Evolutionary conservation across 1,140 invertebrate genomes (phyloP), one percentile per base, ranked within the genome.

Genomic region (Phortica variegata): DNA sequence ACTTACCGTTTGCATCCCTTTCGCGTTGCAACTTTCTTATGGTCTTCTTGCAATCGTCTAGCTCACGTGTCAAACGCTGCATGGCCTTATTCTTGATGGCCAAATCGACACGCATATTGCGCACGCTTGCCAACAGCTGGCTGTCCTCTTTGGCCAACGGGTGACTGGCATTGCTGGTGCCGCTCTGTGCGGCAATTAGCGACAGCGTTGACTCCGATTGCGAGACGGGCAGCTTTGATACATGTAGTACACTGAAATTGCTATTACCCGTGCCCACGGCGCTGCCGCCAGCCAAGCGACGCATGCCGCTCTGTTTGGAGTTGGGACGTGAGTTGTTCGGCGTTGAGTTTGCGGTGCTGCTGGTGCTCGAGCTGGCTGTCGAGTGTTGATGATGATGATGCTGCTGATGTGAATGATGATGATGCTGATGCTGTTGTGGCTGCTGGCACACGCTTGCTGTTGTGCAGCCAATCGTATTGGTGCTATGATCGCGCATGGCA

Each of bases 121-220:
- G 81, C 61, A 91, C 87, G 0, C 88, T 89, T 0, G 88, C 87
- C 10, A 89, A 69, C 7, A 90, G 75, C 76, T 90, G 87, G 3
- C 84, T 79, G 49, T 91, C 87, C 57, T 88, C 86, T 70, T 87
- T 88, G 0, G 58, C 50, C 15, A 51, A 29, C 12, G 20, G 23
- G 10, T 42, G 40, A 6, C 46, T 34, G 12, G 10, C 34, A 7
- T 44, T 29, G 3, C 58, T 49, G 20, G 54, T 40, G 54, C 58
- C 41, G 38, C 18, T 16, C 42, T 43, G 37, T 3, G 20, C n/a
- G n/a, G n/a, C 18, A 18, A 56, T 58, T 40, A 63, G 43, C n/a
- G 66, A 75, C 10, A 76, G 44, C 5, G 68, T 69, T 2, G 71
- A 72, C 33, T 75, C 73, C 3, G 80, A 68, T 38, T 76, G 65